A percentile compares a stretch with the other conserved stretches of the same genome.
These are phyloP conservation scores for Rostratula benghalensis DNA, from an alignment of 2,113 vertebrate species.

Conservation along the genomic window DNA sequence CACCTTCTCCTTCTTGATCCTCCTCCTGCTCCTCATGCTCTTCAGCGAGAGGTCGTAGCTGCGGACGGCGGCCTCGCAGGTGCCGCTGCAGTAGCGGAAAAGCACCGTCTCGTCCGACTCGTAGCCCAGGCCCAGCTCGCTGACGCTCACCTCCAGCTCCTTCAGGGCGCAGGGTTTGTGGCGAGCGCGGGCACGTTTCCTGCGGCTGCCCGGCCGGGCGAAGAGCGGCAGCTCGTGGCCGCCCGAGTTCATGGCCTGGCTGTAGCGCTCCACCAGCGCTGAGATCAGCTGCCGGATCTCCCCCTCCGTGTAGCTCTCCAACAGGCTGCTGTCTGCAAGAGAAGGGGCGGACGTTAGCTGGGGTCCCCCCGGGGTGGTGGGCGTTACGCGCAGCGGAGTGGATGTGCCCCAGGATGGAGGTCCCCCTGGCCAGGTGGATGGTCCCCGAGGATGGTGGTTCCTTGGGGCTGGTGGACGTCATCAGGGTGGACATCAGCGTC, in stretches of 20 bases:
- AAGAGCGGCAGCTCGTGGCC: conserved; percentile 52
- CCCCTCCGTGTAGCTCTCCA: conserved; percentile 92
- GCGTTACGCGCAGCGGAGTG: background rate
- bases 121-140: conserved; percentile 91
- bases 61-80: conserved; percentile 78
- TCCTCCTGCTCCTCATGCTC: conserved; percentile 78
- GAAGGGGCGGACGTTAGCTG: background rate
- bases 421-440: background rate
- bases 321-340: conserved; percentile 83
- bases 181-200: conserved; percentile 83
- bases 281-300: conserved; percentile 85
- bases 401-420: background rate
- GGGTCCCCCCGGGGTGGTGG: background rate
- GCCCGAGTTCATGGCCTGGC: conserved; percentile 72
- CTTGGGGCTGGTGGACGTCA: background rate
- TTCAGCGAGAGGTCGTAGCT: conserved; percentile 92
- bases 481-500: no score
- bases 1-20: conserved; percentile 76
- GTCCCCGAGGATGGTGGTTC: background rate
- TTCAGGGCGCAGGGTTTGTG: conserved; percentile 78
- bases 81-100: conserved; percentile 95
- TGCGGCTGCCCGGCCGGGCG: conserved; percentile 71
- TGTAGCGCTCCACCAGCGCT: conserved; percentile 80
- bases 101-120: conserved; percentile 90
- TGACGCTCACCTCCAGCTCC: conserved; percentile 88